Percentiles rank a stretch among this genome's conserved stretches.
Conservation (phyloP, 2,113 vertebrate genomes). For the Crotalus helleri region DNA sequence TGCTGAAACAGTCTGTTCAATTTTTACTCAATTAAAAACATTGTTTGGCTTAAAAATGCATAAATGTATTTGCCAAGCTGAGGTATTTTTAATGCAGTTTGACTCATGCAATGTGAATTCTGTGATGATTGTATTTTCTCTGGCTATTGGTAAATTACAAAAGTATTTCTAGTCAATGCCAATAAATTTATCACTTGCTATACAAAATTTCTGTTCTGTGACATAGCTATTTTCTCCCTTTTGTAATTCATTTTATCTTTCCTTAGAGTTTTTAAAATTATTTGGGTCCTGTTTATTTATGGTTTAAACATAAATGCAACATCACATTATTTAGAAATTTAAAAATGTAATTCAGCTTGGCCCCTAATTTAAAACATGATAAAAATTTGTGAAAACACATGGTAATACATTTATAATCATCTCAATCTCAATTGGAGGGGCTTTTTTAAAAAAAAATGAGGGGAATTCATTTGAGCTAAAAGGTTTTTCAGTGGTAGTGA, state of each 20-base stretch:
- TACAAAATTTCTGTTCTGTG: not conserved
- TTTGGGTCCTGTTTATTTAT: not conserved
- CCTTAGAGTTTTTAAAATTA: not conserved
- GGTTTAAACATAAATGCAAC: not conserved
- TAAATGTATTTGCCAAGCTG: not conserved
- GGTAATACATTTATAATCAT: not conserved
- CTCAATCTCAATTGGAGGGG: not conserved
- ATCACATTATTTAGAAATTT: not conserved
- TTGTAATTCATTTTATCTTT: not conserved
- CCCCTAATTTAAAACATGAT: not conserved
- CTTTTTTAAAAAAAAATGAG: not conserved
- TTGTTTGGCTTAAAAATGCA: not conserved
- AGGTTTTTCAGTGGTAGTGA: not conserved
- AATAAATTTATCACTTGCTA: not conserved
- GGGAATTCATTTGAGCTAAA: not conserved
- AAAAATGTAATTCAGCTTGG: not conserved
- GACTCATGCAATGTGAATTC: conserved; percentile 14
- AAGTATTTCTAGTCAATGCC: not conserved
- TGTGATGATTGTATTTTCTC: not conserved
- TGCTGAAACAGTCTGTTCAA: conserved; percentile 12
- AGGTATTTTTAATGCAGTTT: not conserved
- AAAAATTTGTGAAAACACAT: not conserved
- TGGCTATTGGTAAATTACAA: not conserved
- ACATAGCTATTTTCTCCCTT: not conserved
- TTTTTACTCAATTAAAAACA: conserved; percentile 19